A percentile compares a stretch with the other conserved stretches of the same genome.
phyloP scores from a whole-genome alignment of 2,113 vertebrate species.

The Craseonycteris thonglongyai region DNA sequence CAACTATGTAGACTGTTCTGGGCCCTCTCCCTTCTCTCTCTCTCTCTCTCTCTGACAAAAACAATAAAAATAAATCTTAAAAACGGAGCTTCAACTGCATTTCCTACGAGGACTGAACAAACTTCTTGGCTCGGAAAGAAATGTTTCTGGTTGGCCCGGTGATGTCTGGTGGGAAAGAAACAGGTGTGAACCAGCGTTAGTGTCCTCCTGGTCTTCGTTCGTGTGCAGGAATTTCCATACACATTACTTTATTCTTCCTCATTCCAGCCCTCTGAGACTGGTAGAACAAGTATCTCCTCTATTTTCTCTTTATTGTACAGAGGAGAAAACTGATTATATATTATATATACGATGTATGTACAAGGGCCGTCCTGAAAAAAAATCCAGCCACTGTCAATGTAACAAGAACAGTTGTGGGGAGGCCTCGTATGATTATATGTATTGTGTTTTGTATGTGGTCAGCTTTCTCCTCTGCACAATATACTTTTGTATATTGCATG shows the following conservation, averaged over 20 bases:
- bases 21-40: too few species aligned
- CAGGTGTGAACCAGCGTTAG: not conserved
- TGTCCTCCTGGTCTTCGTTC: accelerated
- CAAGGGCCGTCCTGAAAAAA: too few species aligned
- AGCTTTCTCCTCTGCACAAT: not conserved
- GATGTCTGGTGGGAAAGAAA: not conserved
- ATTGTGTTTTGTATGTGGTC: not conserved
- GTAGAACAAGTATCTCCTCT: accelerated
- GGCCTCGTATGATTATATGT: not conserved
- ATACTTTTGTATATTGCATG: not conserved
- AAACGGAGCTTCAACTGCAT: not conserved
- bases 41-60: too few species aligned
- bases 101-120: not conserved
- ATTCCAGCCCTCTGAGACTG: accelerated
- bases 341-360: too few species aligned
- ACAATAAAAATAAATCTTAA: too few species aligned
- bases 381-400: too few species aligned
- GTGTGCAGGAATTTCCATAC: accelerated
- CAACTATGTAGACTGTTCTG: too few species aligned
- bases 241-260: not conserved
- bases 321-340: too few species aligned
- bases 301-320: not conserved
- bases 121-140: not conserved
- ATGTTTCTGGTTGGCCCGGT: not conserved
- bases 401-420: too few species aligned